A percentile compares a stretch with the other conserved stretches of the same genome.
phyloP scores from a whole-genome alignment of 2,113 vertebrate species.

The Artemisiospiza belli region DNA sequence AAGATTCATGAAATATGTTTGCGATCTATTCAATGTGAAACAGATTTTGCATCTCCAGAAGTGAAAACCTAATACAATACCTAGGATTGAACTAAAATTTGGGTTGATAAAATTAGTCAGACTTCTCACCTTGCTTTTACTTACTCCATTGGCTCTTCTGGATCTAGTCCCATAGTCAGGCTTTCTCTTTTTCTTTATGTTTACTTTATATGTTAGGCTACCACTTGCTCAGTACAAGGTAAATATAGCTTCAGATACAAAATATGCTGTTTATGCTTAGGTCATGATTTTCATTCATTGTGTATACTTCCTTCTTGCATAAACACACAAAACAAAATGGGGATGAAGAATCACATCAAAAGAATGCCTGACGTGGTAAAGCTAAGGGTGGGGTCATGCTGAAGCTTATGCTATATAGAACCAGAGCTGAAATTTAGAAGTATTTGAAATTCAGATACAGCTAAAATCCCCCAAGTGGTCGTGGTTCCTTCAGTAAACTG shows the following conservation, averaged over 20 bases:
- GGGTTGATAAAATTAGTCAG: neutral
- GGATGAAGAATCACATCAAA: neutral
- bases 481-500: neutral
- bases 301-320: neutral
- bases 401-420: neutral
- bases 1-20: neutral
- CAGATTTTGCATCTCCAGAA: neutral
- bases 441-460: slow-evolving; percentile 10
- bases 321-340: neutral
- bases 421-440: neutral
- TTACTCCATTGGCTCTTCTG: neutral
- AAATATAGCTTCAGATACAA: neutral
- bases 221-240: neutral
- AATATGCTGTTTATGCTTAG: neutral
- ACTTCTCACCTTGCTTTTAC: neutral
- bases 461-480: neutral
- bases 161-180: neutral
- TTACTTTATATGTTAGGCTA: neutral
- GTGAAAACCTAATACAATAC: neutral
- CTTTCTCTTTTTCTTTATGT: neutral
- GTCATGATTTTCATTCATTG: neutral
- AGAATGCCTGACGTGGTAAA: neutral
- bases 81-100: neutral
- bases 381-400: neutral
- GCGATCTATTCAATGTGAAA: neutral